A percentile compares a stretch with the other conserved stretches of the same genome.
phyloP scores from a whole-genome alignment of 2,113 vertebrate genomes.

The Campylomormyrus tamandua region DNA sequence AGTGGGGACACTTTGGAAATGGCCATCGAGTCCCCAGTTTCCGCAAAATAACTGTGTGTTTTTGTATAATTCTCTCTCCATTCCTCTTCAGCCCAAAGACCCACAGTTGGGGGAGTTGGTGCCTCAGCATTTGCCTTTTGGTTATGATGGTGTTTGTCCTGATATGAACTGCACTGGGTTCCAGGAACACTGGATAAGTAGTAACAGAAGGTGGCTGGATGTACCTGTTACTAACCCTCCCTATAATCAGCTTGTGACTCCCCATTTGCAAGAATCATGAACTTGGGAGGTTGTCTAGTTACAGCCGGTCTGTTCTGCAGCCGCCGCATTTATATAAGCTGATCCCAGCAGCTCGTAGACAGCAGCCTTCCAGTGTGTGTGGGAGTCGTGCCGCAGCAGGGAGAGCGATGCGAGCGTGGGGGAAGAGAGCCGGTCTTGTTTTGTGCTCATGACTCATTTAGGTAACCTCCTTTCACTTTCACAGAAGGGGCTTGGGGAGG shows the following conservation, averaged over 20 bases:
- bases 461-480: neutral
- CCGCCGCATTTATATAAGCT: neutral
- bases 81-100: neutral
- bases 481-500: neutral
- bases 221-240: neutral
- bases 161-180: neutral
- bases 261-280: neutral
- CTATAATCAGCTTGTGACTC: neutral
- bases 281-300: neutral
- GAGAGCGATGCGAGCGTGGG: neutral
- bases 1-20: neutral
- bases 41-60: neutral
- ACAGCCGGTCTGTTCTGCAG: neutral
- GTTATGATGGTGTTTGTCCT: neutral
- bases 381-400: neutral
- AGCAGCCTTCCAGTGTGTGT: neutral
- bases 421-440: constrained; percentile 3
- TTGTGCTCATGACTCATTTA: neutral
- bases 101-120: neutral
- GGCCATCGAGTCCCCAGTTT: neutral
- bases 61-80: neutral
- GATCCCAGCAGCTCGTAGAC: neutral
- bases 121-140: neutral
- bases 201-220: neutral
- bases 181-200: neutral